Base-by-base conservation (phyloP, 2,888 invertebrate species). In the Trissolcus japonicus region DNA sequence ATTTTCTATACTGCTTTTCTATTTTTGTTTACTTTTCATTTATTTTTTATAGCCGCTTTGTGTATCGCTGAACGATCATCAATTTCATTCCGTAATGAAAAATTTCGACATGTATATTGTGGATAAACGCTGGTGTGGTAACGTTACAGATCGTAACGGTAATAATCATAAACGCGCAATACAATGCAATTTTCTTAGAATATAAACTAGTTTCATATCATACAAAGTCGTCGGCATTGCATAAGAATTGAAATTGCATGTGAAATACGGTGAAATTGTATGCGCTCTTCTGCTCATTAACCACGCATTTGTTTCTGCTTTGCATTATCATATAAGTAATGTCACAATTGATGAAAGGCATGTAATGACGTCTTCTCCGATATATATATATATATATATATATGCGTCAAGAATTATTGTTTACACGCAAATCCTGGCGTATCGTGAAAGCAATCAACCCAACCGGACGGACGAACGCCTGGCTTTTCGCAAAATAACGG, bases 141-240 rank as follows among this genome's bases (percentile, higher is more conserved):
- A 69, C 50, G 35, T 61, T 61, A 69, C 40, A 69, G 61, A 69
- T 61, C 41, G 51, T 63, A 72, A 72, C 71, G 71, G 71, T 72
- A 63, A 56, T 57, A 63, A 59, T 59, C 63, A 53, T 51, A 43
- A 59, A 17, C 19, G 35, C 35, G 13, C 40, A 63, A 21, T 59
- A 54, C 48, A 54, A 72, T 65, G 59, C 48, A 43, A 65, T 65
- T 35, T 72, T 72, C 65, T 59, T 40, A 29, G 40, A 72, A 57
- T 21, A 59, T 65, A 65, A 72, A 62, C 19, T 29, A 16, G 14
- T 43, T 56, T 65, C 50, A 65, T 60, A 66, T 60, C 65, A 46
- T 48, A 48, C 43, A 65, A 61, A 67, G 50, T 56, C 48, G 43
- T 65, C 21, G 66, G 46, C 59, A 17, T 62, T 74, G 19, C 54